Conservation (phyloP, 1,140 invertebrate genomes). For the Lordiphosa mommai region DNA sequence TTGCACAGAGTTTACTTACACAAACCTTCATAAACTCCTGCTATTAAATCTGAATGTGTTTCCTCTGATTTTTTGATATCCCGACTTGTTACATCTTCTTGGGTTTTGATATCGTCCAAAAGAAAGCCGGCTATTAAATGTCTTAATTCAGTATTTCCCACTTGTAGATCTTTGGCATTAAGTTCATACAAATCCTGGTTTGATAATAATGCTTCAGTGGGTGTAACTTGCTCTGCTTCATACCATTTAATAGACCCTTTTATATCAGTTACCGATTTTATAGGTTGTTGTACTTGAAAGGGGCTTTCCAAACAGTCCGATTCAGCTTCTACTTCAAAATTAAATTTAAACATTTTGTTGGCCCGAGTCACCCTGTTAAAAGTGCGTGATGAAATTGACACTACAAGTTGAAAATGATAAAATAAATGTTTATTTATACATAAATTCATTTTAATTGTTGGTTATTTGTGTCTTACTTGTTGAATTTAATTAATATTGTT, state of each 20-base stretch:
- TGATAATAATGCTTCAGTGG: constrained; percentile 25
- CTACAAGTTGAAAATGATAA: not conserved
- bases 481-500: no score
- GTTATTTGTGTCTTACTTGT: no score
- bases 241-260: constrained; percentile 58
- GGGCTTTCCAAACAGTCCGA: constrained; percentile 25
- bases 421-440: no score
- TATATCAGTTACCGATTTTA: not conserved
- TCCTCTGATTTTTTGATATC: constrained; percentile 83
- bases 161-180: constrained; percentile 43
- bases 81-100: constrained; percentile 64
- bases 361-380: constrained; percentile 18
- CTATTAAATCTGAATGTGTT: constrained; percentile 86
- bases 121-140: constrained; percentile 63
- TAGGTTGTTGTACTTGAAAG: constrained; percentile 10
- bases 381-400: not conserved
- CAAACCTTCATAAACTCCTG: constrained; percentile 85
- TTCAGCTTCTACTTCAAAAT: constrained; percentile 80
- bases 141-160: constrained; percentile 26
- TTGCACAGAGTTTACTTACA: no score
- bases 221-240: constrained; percentile 39
- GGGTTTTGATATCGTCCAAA: constrained; percentile 57
- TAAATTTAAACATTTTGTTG: constrained; percentile 80
- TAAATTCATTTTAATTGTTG: no score
- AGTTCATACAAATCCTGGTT: constrained; percentile 78